Evolutionary conservation across 2,113 vertebrate genomes (phyloP).

Genomic region (Zonotrichia leucophrys): DNA sequence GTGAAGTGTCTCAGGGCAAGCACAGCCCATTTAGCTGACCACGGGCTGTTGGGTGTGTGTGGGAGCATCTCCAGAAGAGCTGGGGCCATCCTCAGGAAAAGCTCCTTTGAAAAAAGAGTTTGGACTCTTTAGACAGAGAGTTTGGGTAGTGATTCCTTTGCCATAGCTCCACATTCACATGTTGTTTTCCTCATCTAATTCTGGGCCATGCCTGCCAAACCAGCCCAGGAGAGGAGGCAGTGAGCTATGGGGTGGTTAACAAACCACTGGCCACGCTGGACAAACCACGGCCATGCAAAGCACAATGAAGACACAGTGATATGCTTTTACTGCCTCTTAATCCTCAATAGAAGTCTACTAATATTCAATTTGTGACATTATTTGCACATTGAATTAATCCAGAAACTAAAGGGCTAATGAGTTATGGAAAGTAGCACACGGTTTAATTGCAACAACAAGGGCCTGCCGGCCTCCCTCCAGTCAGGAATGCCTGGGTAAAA

Average conservation of each 20-base stretch:
- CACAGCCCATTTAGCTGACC: neutral
- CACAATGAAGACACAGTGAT: constrained; percentile 35
- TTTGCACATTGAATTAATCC: constrained; percentile 61
- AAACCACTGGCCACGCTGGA: neutral
- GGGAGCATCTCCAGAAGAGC: neutral
- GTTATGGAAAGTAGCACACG: constrained; percentile 44
- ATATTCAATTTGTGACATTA: constrained; percentile 66
- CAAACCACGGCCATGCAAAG: neutral
- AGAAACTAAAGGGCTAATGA: constrained; percentile 55
- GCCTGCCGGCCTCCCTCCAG: neutral
- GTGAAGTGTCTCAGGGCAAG: neutral
- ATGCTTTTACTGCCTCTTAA: constrained; percentile 43
- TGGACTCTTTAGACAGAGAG: neutral
- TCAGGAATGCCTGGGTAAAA: constrained; percentile 18
- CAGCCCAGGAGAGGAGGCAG: neutral
- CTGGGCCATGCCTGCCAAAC: neutral
- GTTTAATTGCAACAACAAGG: constrained; percentile 53
- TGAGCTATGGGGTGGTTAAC: neutral
- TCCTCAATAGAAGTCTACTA: constrained; percentile 48
- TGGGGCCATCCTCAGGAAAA: neutral
- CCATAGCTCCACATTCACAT: accelerated
- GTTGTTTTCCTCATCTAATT: neutral
- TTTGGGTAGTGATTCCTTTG: neutral
- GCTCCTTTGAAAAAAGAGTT: neutral
- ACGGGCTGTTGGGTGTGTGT: neutral